A percentile compares a stretch with the other conserved stretches of the same genome.
Evolutionary conservation across 2,888 invertebrate genomes (phyloP).

Genomic region (Philhelius pedissequus): DNA sequence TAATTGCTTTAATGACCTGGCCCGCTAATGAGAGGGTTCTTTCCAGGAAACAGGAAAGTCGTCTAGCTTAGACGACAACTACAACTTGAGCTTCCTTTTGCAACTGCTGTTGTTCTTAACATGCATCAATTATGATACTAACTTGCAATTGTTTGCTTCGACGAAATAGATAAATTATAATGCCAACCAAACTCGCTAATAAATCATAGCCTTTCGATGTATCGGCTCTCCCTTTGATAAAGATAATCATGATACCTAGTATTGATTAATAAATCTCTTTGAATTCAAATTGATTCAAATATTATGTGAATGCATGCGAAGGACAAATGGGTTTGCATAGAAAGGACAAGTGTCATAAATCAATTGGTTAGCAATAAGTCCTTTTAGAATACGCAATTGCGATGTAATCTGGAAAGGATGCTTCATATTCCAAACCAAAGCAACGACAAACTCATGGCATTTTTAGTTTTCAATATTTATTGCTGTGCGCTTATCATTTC

Average conservation of each 20-base stretch:
- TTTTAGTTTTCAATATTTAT: too few relatives aligned
- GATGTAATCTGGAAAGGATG: too few relatives aligned
- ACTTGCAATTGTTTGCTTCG: slow-evolving; percentile 39
- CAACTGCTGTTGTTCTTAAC: slow-evolving; percentile 5
- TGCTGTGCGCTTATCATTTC: too few relatives aligned
- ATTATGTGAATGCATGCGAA: slow-evolving; percentile 14
- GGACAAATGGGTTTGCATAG: slow-evolving; percentile 41
- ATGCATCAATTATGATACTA: slow-evolving; percentile 22
- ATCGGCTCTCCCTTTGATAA: neutral
- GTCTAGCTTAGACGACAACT: neutral
- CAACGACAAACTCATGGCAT: too few relatives aligned
- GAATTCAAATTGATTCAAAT: slow-evolving; percentile 49
- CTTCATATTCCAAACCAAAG: too few relatives aligned
- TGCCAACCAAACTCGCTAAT: slow-evolving; percentile 28
- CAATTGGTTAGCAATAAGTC: slow-evolving; percentile 78
- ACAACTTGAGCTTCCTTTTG: neutral
- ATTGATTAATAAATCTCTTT: slow-evolving; percentile 59
- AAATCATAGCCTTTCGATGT: slow-evolving; percentile 50
- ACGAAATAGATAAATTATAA: slow-evolving; percentile 29
- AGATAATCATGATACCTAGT: neutral
- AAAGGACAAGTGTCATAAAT: slow-evolving; percentile 76
- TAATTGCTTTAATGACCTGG: slow-evolving; percentile 64
- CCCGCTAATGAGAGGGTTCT: slow-evolving; percentile 36
- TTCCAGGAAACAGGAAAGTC: neutral
- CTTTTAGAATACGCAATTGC: slow-evolving; percentile 70